Conservation (phyloP, 1,140 invertebrate genomes). For the Condylostylus longicornis region DNA sequence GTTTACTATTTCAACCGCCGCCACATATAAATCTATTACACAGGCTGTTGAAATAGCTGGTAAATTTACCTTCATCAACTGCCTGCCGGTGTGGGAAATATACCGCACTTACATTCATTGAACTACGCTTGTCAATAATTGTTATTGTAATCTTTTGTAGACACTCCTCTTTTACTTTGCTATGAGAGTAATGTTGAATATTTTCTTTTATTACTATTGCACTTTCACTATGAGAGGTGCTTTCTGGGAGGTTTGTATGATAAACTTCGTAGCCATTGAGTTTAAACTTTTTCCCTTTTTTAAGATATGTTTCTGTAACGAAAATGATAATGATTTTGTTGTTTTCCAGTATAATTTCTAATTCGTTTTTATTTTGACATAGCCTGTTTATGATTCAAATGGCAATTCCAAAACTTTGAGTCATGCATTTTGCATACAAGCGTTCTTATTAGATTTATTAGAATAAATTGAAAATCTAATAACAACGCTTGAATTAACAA, state of each 20-base stretch:
- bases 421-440: no score
- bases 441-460: no score
- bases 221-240: neutral
- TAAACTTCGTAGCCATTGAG: neutral
- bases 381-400: no score
- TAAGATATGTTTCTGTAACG: slow-evolving; percentile 1
- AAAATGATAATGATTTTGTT: neutral
- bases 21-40: neutral
- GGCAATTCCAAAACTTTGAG: no score
- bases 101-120: neutral
- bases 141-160: neutral
- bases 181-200: neutral
- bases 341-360: neutral
- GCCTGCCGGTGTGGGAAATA: neutral
- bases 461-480: no score
- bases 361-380: no score
- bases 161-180: neutral
- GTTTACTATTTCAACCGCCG: neutral
- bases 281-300: neutral
- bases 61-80: neutral
- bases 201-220: neutral
- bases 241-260: neutral
- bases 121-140: neutral
- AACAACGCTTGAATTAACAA: no score
- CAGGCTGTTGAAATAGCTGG: neutral